Conservation (phyloP, 92 coral and sea anemone species). For the Bergia sp. region DNA sequence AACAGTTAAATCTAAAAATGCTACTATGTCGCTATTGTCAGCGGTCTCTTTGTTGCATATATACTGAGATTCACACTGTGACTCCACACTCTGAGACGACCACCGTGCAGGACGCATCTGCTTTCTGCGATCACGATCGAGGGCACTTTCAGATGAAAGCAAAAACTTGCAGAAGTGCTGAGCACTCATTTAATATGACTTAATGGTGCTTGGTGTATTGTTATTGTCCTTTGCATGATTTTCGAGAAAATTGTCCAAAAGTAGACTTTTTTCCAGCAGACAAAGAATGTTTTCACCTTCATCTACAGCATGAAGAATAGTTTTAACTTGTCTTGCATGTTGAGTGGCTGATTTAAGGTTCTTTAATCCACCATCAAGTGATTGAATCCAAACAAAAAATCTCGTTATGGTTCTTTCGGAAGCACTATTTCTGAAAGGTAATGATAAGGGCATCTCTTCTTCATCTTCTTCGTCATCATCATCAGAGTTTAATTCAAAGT, state of each 20-base stretch:
- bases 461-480: background rate
- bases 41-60: no score
- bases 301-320: conserved; percentile 28
- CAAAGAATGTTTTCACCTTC: conserved; percentile 37
- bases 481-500: background rate
- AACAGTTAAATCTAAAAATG: no score
- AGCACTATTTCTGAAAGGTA: background rate
- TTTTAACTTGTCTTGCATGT: conserved; percentile 33
- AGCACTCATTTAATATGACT: conserved; percentile 49
- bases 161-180: conserved; percentile 44
- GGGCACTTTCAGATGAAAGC: conserved; percentile 44
- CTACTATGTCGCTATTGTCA: no score
- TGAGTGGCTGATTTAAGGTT: conserved; percentile 33
- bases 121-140: conserved; percentile 22
- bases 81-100: no score
- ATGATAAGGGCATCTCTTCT: background rate
- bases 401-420: background rate
- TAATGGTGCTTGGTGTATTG: conserved; percentile 42
- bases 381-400: conserved; percentile 27
- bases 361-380: conserved; percentile 33
- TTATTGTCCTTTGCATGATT: conserved; percentile 43
- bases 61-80: no score
- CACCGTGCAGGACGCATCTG: no score
- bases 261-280: conserved; percentile 44
- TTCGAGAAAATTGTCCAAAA: conserved; percentile 23